A percentile compares a stretch with the other conserved stretches of the same genome.
Evolutionary conservation across 2,888 invertebrate genomes (phyloP).

Genomic region (Hydroisotoma schaefferi): DNA sequence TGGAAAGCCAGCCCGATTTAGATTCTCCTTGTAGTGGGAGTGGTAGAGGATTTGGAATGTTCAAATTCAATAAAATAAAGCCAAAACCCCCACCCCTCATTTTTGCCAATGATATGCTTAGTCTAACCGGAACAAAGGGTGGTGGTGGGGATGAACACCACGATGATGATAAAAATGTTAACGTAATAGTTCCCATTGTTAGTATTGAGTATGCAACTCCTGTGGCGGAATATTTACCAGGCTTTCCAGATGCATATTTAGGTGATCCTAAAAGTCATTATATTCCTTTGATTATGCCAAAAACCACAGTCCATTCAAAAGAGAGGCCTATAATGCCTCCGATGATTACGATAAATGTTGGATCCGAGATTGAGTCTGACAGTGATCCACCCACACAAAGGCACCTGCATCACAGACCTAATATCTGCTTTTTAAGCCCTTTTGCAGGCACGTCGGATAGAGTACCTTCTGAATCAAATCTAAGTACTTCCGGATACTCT

Average conservation of each 20-base stretch:
- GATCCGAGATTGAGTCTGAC: conserved; percentile 54
- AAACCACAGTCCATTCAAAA: background rate
- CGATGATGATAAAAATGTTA: conserved; percentile 13
- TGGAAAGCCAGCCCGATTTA: conserved; percentile 36
- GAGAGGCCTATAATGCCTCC: conserved; percentile 41
- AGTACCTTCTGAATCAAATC: conserved; percentile 75
- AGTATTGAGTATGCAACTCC: conserved; percentile 49
- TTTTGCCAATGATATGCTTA: conserved; percentile 47
- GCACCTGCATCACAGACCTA: conserved; percentile 50
- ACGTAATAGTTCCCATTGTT: conserved; percentile 42
- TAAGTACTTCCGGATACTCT: conserved; percentile 79
- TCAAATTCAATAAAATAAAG: conserved; percentile 26
- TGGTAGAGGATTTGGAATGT: background rate
- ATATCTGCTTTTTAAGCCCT: conserved; percentile 72
- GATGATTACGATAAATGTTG: conserved; percentile 55
- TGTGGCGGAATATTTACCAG: conserved; percentile 30
- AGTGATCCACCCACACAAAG: conserved; percentile 52
- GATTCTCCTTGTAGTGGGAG: background rate
- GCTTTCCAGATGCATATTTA: conserved; percentile 12
- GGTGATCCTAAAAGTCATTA: conserved; percentile 16
- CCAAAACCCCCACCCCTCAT: conserved; percentile 48
- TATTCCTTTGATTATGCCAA: conserved; percentile 9
- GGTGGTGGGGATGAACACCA: conserved; percentile 4
- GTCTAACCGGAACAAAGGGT: conserved; percentile 21
- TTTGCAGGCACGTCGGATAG: conserved; percentile 60